phyloP scores from a whole-genome alignment of 2,888 invertebrate species.

The Oxycera nigricornis region DNA sequence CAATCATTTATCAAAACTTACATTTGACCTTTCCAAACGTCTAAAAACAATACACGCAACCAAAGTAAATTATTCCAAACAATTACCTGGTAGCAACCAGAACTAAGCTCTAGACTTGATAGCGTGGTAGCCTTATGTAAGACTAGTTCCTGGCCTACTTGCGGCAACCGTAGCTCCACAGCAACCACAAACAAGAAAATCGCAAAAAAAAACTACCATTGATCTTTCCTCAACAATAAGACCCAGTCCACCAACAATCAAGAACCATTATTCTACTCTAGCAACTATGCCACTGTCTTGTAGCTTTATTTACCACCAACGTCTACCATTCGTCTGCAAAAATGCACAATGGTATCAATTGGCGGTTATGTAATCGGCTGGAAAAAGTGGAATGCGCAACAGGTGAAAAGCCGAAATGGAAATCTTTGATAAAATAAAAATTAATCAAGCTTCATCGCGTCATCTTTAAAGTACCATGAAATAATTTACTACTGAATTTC shows the following conservation, averaged over 20 bases:
- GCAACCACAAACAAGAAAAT: not conserved
- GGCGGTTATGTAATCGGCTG: not conserved
- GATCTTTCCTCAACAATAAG: slow-evolving; percentile 15
- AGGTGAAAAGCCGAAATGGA: slow-evolving; percentile 4
- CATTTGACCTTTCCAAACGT: not conserved
- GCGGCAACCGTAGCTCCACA: not conserved
- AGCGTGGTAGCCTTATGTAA: not conserved
- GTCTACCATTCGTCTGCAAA: not conserved
- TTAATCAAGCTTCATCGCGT: too few relatives aligned
- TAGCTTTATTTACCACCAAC: not conserved
- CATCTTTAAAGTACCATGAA: too few relatives aligned
- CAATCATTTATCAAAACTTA: not conserved
- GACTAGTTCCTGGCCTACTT: not conserved
- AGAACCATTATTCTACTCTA: not conserved
- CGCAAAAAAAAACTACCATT: not conserved
- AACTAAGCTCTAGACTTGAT: not conserved
- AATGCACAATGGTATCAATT: not conserved
- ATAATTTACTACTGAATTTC: too few relatives aligned
- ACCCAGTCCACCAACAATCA: not conserved
- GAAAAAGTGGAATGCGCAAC: not conserved
- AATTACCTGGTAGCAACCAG: not conserved
- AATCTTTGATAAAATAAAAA: too few relatives aligned
- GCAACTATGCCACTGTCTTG: not conserved
- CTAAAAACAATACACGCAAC: not conserved
- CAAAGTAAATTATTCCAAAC: not conserved